A percentile compares a stretch with the other conserved stretches of the same genome.
Conservation (phyloP, 2,797 vertebrate species). For the Muscicapa striata region DNA sequence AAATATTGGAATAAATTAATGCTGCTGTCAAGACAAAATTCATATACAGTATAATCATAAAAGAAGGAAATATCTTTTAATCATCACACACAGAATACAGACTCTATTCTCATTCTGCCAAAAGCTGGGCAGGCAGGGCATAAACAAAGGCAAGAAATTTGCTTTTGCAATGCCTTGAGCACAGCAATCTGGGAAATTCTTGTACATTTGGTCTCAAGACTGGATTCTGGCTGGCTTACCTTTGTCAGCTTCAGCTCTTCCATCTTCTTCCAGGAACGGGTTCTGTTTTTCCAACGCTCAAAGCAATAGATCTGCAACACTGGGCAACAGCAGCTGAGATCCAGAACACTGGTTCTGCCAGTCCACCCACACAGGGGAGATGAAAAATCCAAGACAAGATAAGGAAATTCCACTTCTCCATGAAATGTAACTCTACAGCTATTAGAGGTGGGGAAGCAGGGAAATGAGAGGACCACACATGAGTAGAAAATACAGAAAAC, state of each 20-base stretch:
- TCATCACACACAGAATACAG: not conserved
- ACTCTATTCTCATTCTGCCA: not conserved
- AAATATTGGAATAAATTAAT: not conserved
- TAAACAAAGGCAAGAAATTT: not conserved
- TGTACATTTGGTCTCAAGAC: not conserved
- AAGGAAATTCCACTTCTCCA: slow-evolving; percentile 38
- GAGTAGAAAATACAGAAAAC: not conserved
- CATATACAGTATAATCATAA: not conserved
- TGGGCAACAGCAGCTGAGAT: not conserved
- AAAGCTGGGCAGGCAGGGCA: not conserved
- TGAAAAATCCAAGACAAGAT: slow-evolving; percentile 42
- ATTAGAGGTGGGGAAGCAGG: not conserved
- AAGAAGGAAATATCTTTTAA: not conserved
- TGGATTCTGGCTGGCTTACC: slow-evolving; percentile 24
- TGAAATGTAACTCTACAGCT: slow-evolving; percentile 7
- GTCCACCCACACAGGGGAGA: slow-evolving; percentile 16
- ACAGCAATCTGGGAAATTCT: not conserved
- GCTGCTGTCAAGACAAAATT: not conserved
- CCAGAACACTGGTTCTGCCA: slow-evolving; percentile 32
- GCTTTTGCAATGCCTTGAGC: not conserved
- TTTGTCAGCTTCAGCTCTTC: slow-evolving; percentile 20
- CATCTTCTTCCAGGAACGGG: not conserved
- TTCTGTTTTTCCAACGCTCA: not conserved
- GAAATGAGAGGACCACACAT: not conserved
- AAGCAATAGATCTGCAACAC: not conserved